A percentile compares a stretch with the other conserved stretches of the same genome.
Evolutionary conservation across 2,797 vertebrate genomes (phyloP).

Genomic region (Anisognathus igniventris): DNA sequence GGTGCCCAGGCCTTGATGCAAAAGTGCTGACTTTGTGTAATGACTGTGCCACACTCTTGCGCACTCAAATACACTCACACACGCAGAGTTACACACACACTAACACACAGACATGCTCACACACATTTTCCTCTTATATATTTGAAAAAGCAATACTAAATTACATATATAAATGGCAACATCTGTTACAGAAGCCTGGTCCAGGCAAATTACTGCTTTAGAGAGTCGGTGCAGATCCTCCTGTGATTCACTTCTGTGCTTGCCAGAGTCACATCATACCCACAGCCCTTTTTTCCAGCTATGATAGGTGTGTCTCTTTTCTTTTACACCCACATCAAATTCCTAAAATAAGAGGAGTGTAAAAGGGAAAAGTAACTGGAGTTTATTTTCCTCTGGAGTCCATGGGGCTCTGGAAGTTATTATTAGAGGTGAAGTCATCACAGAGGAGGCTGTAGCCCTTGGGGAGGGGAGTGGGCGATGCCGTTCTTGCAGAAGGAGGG

Average conservation of each 20-base stretch:
- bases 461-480: background rate
- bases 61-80: background rate
- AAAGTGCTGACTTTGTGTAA: background rate
- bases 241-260: slow-evolving; percentile 25
- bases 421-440: slow-evolving; percentile 50
- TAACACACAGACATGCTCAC: background rate
- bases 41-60: too few relatives aligned
- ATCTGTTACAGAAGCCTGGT: slow-evolving; percentile 28
- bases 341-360: slow-evolving; percentile 52
- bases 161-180: background rate
- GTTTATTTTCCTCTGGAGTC: slow-evolving; percentile 48
- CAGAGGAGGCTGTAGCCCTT: background rate
- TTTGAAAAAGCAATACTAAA: background rate
- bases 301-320: slow-evolving; percentile 42
- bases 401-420: background rate
- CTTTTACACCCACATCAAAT: slow-evolving; percentile 49
- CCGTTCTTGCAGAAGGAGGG: background rate
- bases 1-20: background rate
- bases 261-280: slow-evolving; percentile 40
- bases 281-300: slow-evolving; percentile 13
- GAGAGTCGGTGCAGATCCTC: background rate
- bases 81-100: background rate
- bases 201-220: slow-evolving; percentile 36
- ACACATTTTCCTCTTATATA: background rate
- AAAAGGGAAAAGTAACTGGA: slow-evolving; percentile 26